A percentile compares a stretch with the other conserved stretches of the same genome.
Conservation (phyloP, 1,140 invertebrate genomes). For the Nasonia vitripennis region DNA sequence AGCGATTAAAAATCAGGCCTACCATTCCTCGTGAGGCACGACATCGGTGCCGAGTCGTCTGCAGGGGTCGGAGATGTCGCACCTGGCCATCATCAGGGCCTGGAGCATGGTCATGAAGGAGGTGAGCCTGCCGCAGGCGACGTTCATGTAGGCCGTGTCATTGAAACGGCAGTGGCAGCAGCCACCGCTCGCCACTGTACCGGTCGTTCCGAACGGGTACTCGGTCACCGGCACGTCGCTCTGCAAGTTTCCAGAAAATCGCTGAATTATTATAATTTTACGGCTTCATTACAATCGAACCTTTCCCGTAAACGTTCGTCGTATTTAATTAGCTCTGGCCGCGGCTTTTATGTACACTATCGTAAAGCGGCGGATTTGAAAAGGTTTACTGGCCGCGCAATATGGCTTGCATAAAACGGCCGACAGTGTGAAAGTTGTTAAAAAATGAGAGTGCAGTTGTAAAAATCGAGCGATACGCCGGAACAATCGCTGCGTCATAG, state of each 20-base stretch:
- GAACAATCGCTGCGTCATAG: background rate
- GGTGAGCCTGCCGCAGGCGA: constrained; percentile 63
- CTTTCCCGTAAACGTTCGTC: background rate
- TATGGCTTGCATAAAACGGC: background rate
- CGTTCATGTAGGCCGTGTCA: constrained; percentile 71
- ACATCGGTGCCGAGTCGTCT: constrained; percentile 64
- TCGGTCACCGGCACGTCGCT: background rate
- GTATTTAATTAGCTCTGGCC: background rate
- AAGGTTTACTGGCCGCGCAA: background rate
- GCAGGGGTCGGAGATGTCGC: constrained; percentile 75
- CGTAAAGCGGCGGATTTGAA: background rate
- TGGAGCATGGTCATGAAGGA: constrained; percentile 76
- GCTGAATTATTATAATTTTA: background rate
- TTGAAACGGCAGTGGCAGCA: constrained; percentile 71
- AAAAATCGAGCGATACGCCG: background rate
- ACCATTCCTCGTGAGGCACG: constrained; percentile 62
- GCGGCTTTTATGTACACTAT: background rate
- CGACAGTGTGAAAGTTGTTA: background rate
- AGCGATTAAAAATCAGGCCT: background rate
- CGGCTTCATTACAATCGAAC: background rate
- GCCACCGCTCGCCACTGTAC: background rate
- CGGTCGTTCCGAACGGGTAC: background rate
- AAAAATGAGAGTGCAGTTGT: background rate
- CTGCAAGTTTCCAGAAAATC: background rate
- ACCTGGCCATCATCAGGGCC: constrained; percentile 73